These are phyloP conservation scores for Gorsachius goisagi DNA, from an alignment of 2,113 vertebrate genomes.

Conservation along the genomic window DNA sequence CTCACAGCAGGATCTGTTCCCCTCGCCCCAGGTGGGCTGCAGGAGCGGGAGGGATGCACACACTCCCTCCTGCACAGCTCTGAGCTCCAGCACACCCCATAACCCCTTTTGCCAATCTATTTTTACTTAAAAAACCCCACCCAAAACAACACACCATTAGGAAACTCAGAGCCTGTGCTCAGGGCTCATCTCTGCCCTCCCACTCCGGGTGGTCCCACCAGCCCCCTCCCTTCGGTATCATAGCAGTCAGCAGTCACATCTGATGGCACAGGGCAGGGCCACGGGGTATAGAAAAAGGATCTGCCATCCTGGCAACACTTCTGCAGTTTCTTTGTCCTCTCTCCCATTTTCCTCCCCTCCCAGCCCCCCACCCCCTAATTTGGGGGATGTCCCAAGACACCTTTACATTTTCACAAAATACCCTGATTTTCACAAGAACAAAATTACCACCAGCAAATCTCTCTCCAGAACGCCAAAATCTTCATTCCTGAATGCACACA, in stretches of 20 bases:
- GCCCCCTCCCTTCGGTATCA: rapidly evolving
- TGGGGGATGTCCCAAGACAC: neutral
- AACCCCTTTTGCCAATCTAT: neutral
- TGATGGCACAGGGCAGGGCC: neutral
- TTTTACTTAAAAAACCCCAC: neutral
- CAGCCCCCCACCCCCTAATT: neutral
- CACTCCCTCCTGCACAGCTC: rapidly evolving
- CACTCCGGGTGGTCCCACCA: neutral
- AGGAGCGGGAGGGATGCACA: neutral
- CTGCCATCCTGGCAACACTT: neutral
- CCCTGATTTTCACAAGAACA: neutral
- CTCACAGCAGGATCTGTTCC: neutral
- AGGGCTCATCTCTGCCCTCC: neutral
- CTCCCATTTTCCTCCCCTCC: neutral
- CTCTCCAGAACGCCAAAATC: neutral
- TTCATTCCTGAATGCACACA: rapidly evolving
- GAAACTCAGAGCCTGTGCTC: neutral
- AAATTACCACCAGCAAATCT: neutral
- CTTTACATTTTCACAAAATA: neutral
- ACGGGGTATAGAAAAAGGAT: neutral
- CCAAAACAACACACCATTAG: no score
- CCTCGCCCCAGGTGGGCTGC: neutral
- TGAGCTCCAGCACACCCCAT: neutral
- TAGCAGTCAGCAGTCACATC: rapidly evolving
- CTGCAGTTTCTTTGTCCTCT: neutral